Evolutionary conservation across 2,888 invertebrate genomes (phyloP), one percentile per base, ranked within the genome.

Genomic region (Apodemia hepburni): DNA sequence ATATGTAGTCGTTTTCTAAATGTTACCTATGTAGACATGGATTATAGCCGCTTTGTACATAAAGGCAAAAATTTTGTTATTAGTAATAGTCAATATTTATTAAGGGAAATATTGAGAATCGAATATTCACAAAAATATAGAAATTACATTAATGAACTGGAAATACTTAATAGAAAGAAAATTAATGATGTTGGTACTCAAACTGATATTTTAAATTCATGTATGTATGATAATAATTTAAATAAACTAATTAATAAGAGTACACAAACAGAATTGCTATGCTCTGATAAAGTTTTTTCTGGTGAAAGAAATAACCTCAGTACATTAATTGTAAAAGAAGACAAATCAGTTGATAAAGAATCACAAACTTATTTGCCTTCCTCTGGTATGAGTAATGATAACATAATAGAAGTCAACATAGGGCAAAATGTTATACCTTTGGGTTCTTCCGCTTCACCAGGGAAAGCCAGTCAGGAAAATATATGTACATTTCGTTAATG

Each of bases 401-500:
- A 42, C 42, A 42, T 42, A 11, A 42, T 11, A 11, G 42, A 42
- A 42, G 42, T 42, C 2, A 42, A 9, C 12, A 12, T 42, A 11
- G 11, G 42, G 42, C 11, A 42, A 22, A 22, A 22, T 22, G 22
- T 22, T 22, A 22, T 22, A 11, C 42, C 42, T 12, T 42, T 42
- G 3, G 12, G 42, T 12, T 42, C 12, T 42, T 42, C 42, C 2
- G 12, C 11, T 47, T 47, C 3, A 47, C 47, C 47, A 47, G 47
- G 17, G 7, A 47, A 5, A 12, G 12, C n/a, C 2, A 47, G 47
- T 6, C 47, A 2, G 2, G 15, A 47, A n/a, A 47, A n/a, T n/a
- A 47, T n/a, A n/a, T 15, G n/a, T 47, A n/a, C 15, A 47, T 61
- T 61, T 61, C 64, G 62, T 58, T 2, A 54, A 18, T 61, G 54